Conservation (phyloP, 2,888 invertebrate genomes). For the Apamea epomidion region DNA sequence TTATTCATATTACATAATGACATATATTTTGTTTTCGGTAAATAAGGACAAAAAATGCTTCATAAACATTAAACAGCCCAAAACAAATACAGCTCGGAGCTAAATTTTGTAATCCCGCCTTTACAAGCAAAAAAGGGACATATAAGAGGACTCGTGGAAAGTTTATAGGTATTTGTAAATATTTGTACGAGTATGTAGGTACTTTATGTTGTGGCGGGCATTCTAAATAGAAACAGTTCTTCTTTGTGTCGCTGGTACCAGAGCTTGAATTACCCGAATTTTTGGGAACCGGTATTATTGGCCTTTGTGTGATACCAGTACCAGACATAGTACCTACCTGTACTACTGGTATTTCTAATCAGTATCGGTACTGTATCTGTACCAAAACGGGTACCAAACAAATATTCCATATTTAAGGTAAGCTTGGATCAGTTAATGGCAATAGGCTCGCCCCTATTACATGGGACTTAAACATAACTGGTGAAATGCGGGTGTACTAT, state of each 20-base stretch:
- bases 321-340: background rate
- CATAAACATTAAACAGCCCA: conserved; percentile 51
- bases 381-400: too few species aligned
- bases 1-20: conserved; percentile 28
- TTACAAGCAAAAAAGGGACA: conserved; percentile 43
- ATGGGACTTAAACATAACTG: background rate
- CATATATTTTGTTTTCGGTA: conserved; percentile 44
- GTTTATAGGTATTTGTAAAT: conserved; percentile 19
- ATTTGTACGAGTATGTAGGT: background rate
- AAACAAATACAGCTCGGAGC: conserved; percentile 52
- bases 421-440: background rate
- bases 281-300: background rate
- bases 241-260: background rate
- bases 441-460: background rate
- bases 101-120: conserved; percentile 50
- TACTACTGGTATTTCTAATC: too few species aligned
- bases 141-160: background rate
- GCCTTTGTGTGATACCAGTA: background rate
- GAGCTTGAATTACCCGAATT: background rate
- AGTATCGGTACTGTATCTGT: too few species aligned
- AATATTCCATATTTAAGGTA: background rate
- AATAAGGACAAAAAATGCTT: conserved; percentile 44
- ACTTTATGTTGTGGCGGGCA: background rate
- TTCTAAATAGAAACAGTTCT: background rate
- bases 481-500: background rate